These are phyloP conservation scores for Bombus affinis DNA, from an alignment of 1,140 invertebrate genomes.

Conservation along the genomic window DNA sequence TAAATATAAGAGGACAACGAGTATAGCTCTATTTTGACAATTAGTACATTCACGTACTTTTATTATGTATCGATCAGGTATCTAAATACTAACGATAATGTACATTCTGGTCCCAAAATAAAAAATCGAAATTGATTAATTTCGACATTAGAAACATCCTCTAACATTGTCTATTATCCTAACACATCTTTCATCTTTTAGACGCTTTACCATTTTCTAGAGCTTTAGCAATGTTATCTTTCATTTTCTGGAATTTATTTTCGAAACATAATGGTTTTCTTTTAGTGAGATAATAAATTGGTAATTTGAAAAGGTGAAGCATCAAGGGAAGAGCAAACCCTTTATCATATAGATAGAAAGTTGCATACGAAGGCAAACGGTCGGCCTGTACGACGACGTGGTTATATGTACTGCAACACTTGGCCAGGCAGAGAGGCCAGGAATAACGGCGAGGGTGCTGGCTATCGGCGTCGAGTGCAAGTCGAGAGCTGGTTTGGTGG, in stretches of 20 bases:
- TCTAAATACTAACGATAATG: too few species aligned
- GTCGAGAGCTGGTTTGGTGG: background rate
- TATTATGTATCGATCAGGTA: too few species aligned
- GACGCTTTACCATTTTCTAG: background rate
- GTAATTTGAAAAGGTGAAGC: background rate
- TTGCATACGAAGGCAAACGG: background rate
- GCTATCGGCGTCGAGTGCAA: background rate
- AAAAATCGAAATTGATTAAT: too few species aligned
- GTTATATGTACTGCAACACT: too few species aligned
- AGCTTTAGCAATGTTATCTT: background rate
- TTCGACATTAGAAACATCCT: too few species aligned
- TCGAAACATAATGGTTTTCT: too few species aligned
- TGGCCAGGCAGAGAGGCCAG: background rate
- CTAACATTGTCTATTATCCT: too few species aligned
- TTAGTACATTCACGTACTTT: too few species aligned
- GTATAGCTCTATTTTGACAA: too few species aligned
- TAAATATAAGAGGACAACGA: too few species aligned
- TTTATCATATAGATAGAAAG: background rate
- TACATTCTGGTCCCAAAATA: too few species aligned
- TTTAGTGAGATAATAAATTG: background rate
- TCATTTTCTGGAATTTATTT: too few species aligned
- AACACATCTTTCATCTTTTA: background rate
- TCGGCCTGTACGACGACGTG: background rate
- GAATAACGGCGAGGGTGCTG: constrained; percentile 8
- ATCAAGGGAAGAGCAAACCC: background rate